phyloP scores from a whole-genome alignment of 2,797 vertebrate genomes.

The Phalloptychus januarius region DNA sequence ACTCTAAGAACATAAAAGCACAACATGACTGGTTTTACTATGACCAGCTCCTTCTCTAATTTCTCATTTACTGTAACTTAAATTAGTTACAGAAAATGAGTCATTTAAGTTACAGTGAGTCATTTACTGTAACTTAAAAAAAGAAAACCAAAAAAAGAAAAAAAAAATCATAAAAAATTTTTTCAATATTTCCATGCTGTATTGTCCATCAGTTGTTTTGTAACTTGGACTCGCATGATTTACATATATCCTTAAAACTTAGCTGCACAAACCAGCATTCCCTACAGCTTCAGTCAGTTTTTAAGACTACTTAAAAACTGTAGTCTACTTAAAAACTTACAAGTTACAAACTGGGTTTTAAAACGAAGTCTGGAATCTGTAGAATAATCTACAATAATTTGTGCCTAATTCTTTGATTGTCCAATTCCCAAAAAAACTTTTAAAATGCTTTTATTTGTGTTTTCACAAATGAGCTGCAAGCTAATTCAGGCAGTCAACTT shows the following conservation, averaged over 20 bases:
- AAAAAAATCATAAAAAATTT: neutral
- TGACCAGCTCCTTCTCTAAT: neutral
- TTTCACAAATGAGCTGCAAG: neutral
- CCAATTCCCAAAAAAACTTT: neutral
- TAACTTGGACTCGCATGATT: neutral
- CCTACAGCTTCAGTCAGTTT: neutral
- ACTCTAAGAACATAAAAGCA: neutral
- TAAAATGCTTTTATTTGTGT: neutral
- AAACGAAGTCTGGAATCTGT: neutral
- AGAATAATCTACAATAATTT: neutral
- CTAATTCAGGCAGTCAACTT: neutral
- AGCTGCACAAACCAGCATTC: neutral
- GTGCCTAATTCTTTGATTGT: neutral
- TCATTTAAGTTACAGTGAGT: no score
- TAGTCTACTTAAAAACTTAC: no score
- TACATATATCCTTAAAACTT: neutral
- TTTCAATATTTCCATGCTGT: neutral
- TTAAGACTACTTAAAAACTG: no score
- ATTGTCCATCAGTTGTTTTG: neutral
- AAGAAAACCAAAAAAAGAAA: neutral
- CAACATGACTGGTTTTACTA: constrained; percentile 3
- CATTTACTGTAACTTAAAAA: neutral
- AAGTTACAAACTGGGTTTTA: neutral
- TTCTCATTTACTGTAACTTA: neutral
- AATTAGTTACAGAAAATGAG: no score